These are phyloP conservation scores for Fukomys damarensis DNA, from an alignment of 2,113 vertebrate species.

Conservation along the genomic window DNA sequence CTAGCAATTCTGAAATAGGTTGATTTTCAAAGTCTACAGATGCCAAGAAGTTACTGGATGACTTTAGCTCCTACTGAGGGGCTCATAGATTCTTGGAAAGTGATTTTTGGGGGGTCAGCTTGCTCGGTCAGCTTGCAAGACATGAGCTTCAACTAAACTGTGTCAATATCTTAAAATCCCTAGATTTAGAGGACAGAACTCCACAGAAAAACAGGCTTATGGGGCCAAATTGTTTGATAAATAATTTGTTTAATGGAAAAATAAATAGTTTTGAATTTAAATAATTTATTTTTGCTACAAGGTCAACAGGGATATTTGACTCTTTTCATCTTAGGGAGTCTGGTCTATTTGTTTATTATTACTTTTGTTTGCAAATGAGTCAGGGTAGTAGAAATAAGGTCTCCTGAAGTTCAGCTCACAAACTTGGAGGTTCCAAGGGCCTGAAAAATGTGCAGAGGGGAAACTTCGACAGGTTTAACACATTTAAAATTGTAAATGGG, in stretches of 20 bases:
- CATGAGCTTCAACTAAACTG: background rate
- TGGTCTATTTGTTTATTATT: background rate
- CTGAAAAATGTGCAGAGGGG: background rate
- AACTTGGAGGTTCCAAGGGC: background rate
- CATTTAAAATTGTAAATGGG: background rate
- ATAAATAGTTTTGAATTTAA: background rate
- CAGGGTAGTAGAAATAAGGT: background rate
- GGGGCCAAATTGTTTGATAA: background rate
- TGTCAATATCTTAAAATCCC: background rate
- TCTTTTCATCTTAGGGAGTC: background rate
- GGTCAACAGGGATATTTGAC: background rate
- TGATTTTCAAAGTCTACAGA: background rate
- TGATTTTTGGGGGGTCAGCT: background rate
- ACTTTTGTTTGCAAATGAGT: background rate
- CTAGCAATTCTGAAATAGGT: background rate
- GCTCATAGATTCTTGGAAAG: background rate
- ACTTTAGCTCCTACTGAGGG: fast-evolving
- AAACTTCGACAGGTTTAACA: background rate
- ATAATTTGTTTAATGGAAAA: constrained; percentile 6
- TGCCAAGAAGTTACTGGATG: background rate
- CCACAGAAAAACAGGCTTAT: background rate
- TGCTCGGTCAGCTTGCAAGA: background rate
- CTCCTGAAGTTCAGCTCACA: background rate
- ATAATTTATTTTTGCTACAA: background rate
- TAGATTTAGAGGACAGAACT: background rate